Evolutionary conservation across 2,113 vertebrate genomes (phyloP), one percentile per base, ranked within the genome.

Genomic region (Cranoglanis bouderius): DNA sequence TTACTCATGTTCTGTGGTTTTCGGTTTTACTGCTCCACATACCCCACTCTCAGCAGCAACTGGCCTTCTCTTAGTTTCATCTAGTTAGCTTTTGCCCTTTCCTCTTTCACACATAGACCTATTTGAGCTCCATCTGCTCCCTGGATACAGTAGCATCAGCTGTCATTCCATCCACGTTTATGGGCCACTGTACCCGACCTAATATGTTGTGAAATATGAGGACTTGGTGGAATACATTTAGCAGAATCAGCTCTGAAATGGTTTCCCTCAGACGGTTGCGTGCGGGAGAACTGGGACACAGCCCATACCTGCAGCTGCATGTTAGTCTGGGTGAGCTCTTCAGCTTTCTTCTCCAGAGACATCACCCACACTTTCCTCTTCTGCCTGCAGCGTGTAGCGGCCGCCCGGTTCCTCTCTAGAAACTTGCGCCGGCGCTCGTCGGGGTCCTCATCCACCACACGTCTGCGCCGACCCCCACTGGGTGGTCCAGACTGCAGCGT

Each of bases 361-460:
- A 99, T 97, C 96, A 99, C 98, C 98, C 98, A 99, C 94, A 99
- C 98, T 97, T 99, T 99, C 95, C 98, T 98, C 96, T 99, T 99
- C 96, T 99, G 98, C 91, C 98, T 96, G 96, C 98, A 99, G 92
- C 98, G 97, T 0, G 98, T 99, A 90, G 98, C 98, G 2, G 98
- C 98, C 0, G 98, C 98, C 91, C 98, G 96, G 95, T 99, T 99
- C 88, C 98, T 95, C 95, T 99, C 98, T 93, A 99, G 96, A 94
- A 99, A 99, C 95, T 99, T 99, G 92, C 98, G 94, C 90, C 98
- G 94, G 85, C 98, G 97, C 93, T 99, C 98, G 4, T 99, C 98
- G 0, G 98, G 98, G 90, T 99, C 98, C 91, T 99, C 98, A 0
- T 99, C 98, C 93, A 99, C 96, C 59, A 98, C 98, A 74, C 98